Percentiles rank a stretch among this genome's conserved stretches.
Conservation (phyloP, 2,113 vertebrate species). For the Poeciliopsis turrubarensis region DNA sequence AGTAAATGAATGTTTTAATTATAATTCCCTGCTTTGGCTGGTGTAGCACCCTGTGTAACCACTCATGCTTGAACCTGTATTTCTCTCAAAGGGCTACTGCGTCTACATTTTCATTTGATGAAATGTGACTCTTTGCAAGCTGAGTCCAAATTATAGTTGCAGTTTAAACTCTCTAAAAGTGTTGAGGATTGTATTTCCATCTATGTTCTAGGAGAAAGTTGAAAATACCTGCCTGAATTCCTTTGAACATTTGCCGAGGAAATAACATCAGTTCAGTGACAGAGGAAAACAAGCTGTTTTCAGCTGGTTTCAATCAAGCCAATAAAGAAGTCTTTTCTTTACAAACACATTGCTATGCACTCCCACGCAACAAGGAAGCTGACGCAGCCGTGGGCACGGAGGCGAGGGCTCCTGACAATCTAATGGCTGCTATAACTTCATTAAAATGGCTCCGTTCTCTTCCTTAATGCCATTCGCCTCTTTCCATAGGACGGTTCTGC, state of each 20-base stretch:
- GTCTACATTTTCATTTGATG: too few species aligned
- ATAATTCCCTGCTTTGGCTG: too few species aligned
- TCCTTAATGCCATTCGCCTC: slow-evolving; percentile 28
- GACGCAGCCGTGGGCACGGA: slow-evolving; percentile 13
- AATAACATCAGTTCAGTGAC: slow-evolving; percentile 21
- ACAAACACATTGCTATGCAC: slow-evolving; percentile 48
- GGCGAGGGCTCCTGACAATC: slow-evolving; percentile 52
- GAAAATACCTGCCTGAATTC: background rate
- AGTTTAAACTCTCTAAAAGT: too few species aligned
- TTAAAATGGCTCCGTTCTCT: slow-evolving; percentile 59
- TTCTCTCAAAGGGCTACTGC: too few species aligned
- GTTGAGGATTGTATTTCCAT: too few species aligned
- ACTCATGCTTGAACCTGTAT: too few species aligned
- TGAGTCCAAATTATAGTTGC: too few species aligned
- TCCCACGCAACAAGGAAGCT: slow-evolving; percentile 38
- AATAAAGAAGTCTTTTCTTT: slow-evolving; percentile 59
- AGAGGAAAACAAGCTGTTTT: slow-evolving; percentile 43
- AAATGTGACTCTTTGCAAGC: too few species aligned
- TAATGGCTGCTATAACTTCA: slow-evolving; percentile 66
- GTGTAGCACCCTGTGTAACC: too few species aligned
- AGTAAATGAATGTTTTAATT: too few species aligned
- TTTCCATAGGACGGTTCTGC: slow-evolving; percentile 5
- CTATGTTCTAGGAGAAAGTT: background rate
- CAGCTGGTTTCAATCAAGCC: slow-evolving; percentile 57
- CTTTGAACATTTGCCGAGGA: slow-evolving; percentile 28